Base-by-base conservation (phyloP, 2,888 invertebrate genomes). In the Tribolium freemani region DNA sequence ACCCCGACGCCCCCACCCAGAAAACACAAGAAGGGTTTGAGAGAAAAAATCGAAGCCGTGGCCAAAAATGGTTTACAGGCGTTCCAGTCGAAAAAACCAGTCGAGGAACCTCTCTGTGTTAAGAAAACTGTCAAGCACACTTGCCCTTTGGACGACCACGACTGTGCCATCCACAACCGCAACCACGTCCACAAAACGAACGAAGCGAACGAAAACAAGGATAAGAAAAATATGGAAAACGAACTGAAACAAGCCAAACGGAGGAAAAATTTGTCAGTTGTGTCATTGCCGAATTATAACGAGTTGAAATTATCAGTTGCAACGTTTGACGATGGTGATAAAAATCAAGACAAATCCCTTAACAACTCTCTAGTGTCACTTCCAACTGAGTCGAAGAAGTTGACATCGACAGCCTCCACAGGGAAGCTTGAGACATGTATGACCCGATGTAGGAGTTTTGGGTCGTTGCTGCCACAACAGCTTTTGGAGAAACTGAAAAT, bases 211-310 rank as follows among this genome's bases (percentile, higher is more conserved):
- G 51, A 64, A 20, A 69, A 71, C 50, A 60, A 75, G 20, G 26
- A 68, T 10, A 73, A 72, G 13, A 71, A 72, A 30, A 76, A 76
- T 63, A 46, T 46, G 30, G 66, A 76, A 45, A 69, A 75, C 5
- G 58, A 75, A 11, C 68, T 73, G 8, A 82, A 83, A 53, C 81
- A 80, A 69, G 70, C 72, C 1, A 85, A 85, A 77, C 82, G 87
- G 75, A 83, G 83, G 69, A 89, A 88, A 80, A 88, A 87, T 77
- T 82, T 85, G 64, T 89, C 89, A 56, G 88, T 88, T 2, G 86
- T 88, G 66, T 89, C 89, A 11, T 80, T 90, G 68, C 89, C 89
- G 10, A 89, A 88, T 82, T 89, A 88, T 81, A 87, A 84, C 76
- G 88, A 89, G 76, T 80, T 88, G 54, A 86, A 86, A 79, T 78